Base-by-base conservation (phyloP, 1,140 invertebrate species). In the Neodiprion lecontei region DNA sequence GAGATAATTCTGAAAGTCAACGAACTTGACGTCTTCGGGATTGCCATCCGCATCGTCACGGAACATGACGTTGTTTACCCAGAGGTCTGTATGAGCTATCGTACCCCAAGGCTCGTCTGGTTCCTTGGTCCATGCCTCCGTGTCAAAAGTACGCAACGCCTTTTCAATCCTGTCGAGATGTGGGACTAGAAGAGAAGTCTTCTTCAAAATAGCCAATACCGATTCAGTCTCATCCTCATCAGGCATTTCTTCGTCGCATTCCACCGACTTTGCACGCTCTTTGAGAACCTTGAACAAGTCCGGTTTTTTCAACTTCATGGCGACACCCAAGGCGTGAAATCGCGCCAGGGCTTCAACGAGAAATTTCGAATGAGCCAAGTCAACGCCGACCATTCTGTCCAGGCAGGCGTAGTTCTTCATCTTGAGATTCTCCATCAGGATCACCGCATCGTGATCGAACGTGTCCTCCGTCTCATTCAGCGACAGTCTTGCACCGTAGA, bases 361-460 rank as follows among this genome's bases (percentile, higher is more conserved):
- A 1, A 90, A 69, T 67, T 81, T 85, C 0, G 90, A 85, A 28
- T 90, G 88, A 4, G 86, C 83, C 7, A 90, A 67, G 78, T 92
- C 90, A 48, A 90, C 88, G 4, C 91, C 86, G 74, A 10, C 14
- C 47, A 84, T 79, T 53, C 91, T 85, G 67, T 91, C 87, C 0
- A 85, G 88, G 0, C 84, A 87, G 40, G 87, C 88, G 74, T 88
- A 92, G 1, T 88, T 90, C 1, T 80, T 76, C 0, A 77, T 67
- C 69, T 90, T 91, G 1, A 92, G 74, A 81, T 92, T 91, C 72
- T 92, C 91, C 75, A 91, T 86, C 0, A 92, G 72, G 40, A 92
- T 85, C 4, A 90, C 88, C 0, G 90, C 91, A 69, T 91, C 84
- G 1, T 91, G 85, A 72, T 92, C 90, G 0, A 91, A 89, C 12